Percentiles rank a stretch among this genome's conserved stretches.
These are phyloP conservation scores for Anhinga anhinga DNA, from an alignment of 2,113 vertebrate genomes.

Conservation along the genomic window DNA sequence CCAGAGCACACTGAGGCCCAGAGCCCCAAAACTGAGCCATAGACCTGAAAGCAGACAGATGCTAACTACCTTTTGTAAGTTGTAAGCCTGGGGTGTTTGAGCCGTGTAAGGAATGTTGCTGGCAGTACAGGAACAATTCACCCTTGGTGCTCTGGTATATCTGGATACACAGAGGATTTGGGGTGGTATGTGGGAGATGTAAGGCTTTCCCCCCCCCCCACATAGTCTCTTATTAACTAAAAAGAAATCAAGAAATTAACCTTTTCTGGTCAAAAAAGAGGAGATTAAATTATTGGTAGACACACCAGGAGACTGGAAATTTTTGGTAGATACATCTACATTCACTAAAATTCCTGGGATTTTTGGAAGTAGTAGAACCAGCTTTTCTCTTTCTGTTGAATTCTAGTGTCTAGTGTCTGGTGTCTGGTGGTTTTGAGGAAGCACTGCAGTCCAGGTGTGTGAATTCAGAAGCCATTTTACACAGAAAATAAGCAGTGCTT, in stretches of 20 bases:
- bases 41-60: background rate
- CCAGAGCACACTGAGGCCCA: background rate
- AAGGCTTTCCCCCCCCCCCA: accelerated
- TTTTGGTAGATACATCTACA: background rate
- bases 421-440: background rate
- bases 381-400: background rate
- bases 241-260: background rate
- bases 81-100: background rate
- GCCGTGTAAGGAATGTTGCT: background rate
- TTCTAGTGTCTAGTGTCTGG: background rate
- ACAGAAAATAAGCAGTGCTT: background rate
- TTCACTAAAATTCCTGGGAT: background rate
- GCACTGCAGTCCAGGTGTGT: background rate
- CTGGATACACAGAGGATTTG: background rate
- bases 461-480: background rate
- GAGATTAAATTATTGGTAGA: background rate
- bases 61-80: background rate
- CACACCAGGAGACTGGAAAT: background rate
- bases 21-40: background rate
- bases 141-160: background rate
- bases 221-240: background rate
- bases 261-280: background rate
- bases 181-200: background rate
- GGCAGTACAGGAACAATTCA: background rate
- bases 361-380: background rate